A percentile compares a stretch with the other conserved stretches of the same genome.
These are phyloP conservation scores for Xiphorhynchus elegans DNA, from an alignment of 2,113 vertebrate species.

Conservation along the genomic window DNA sequence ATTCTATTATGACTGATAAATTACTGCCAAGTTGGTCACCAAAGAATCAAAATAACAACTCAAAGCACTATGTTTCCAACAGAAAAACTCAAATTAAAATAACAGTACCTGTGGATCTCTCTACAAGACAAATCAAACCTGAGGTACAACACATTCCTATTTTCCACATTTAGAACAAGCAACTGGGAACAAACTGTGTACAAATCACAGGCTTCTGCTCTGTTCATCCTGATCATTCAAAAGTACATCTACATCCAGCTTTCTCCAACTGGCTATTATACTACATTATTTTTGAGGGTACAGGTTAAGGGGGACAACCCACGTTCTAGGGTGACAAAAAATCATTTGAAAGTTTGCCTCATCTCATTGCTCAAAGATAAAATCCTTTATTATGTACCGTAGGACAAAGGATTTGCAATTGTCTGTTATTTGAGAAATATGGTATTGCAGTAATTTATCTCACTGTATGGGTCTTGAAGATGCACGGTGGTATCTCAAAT, in stretches of 20 bases:
- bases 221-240: not conserved
- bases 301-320: not conserved
- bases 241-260: not conserved
- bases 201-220: constrained; percentile 18
- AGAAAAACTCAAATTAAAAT: constrained; percentile 28
- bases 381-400: constrained; percentile 55
- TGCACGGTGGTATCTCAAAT: constrained; percentile 64
- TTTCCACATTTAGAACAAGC: constrained; percentile 64
- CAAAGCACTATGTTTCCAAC: not conserved
- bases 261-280: not conserved
- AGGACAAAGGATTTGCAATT: constrained; percentile 70
- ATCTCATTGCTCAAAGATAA: constrained; percentile 52
- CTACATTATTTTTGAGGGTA: not conserved
- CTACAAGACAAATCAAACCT: not conserved
- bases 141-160: constrained; percentile 57
- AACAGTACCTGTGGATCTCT: not conserved
- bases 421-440: constrained; percentile 66
- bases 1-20: not conserved
- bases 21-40: not conserved
- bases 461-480: constrained; percentile 70
- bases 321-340: constrained; percentile 38
- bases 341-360: constrained; percentile 35
- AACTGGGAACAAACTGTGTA: constrained; percentile 19
- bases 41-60: not conserved
- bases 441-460: constrained; percentile 68